Conservation (phyloP, 1,140 invertebrate species). For the Tenebrio molitor region DNA sequence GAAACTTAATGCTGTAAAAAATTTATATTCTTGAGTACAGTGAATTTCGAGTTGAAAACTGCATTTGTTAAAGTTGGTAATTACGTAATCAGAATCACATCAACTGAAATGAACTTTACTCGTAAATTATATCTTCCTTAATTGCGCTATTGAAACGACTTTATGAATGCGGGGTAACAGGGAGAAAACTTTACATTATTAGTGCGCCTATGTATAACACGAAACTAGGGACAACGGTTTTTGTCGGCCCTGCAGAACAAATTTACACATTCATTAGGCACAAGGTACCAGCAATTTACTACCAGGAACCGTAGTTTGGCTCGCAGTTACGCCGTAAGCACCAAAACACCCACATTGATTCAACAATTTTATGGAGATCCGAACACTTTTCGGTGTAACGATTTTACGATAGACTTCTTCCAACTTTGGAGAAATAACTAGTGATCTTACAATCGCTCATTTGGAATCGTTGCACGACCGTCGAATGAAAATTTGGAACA, state of each 20-base stretch:
- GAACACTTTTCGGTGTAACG: background rate
- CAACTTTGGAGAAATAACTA: background rate
- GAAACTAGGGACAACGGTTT: slow-evolving; percentile 37
- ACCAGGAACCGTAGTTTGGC: background rate
- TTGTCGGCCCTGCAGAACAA: slow-evolving; percentile 35
- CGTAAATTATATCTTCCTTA: slow-evolving; percentile 39
- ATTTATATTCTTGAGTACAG: slow-evolving; percentile 31
- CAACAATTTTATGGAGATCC: slow-evolving; percentile 13
- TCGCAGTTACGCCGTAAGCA: too few species aligned
- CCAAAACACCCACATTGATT: background rate
- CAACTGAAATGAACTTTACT: slow-evolving; percentile 40
- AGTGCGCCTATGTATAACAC: slow-evolving; percentile 33
- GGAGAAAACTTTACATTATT: slow-evolving; percentile 40
- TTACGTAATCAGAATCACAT: slow-evolving; percentile 39
- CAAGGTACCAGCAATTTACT: slow-evolving; percentile 22
- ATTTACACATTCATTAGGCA: slow-evolving; percentile 36
- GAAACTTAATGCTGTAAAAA: slow-evolving; percentile 23
- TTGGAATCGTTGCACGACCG: slow-evolving; percentile 16
- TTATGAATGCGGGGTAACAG: slow-evolving; percentile 35
- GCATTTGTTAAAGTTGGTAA: slow-evolving; percentile 39
- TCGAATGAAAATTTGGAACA: slow-evolving; percentile 19
- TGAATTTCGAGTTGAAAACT: slow-evolving; percentile 36
- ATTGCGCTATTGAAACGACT: slow-evolving; percentile 40
- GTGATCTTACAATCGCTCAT: slow-evolving; percentile 22
- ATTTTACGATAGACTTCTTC: too few species aligned